Base-by-base conservation (phyloP, 2,888 invertebrate species). In the Nowickia ferox region DNA sequence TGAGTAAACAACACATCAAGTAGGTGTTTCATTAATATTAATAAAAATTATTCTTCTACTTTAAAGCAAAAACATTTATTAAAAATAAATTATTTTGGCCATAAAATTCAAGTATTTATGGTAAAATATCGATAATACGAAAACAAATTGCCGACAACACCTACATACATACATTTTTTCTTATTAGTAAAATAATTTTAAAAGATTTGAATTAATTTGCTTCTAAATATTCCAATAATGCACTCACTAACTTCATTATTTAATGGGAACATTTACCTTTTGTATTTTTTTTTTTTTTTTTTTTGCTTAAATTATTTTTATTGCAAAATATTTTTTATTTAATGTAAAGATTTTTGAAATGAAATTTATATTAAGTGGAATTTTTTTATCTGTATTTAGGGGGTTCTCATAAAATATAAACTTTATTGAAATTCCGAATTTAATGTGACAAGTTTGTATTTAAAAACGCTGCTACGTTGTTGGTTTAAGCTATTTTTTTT, bases 241-340 rank as follows among this genome's bases (percentile, higher is more conserved):
- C 66, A 66, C 10, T 42, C 51, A 48, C 48, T 48, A n/a, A 48
- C 48, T 48, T 11, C 59, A 48, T 15, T 9, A 8, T 55, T 53
- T n/a, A 42, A 55, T 42, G 40, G 44, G 69, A 71, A 59, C 46
- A 59, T 72, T 59, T n/a, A 46, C 46, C 38, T 44, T 38, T 10
- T 44, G 9, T 63, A 15, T 46, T 46, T 59, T 38, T 72, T 46
- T 46, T 15, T 38, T 38, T 11, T n/a, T n/a, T n/a, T n/a, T n/a
- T n/a, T n/a, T n/a, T n/a, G n/a, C n/a, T n/a, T n/a, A n/a, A n/a
- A n/a, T n/a, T n/a, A n/a, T n/a, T n/a, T n/a, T n/a, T n/a, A n/a
- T n/a, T n/a, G n/a, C n/a, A 8, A 38, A 15, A 15, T 38, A 19
- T 38, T 30, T 38, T n/a, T 55, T 30, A 9, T 48, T 48, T 48